A percentile compares a stretch with the other conserved stretches of the same genome.
These are phyloP conservation scores for Lamellibrachia columna DNA, from an alignment of 2,888 invertebrate genomes.

Conservation along the genomic window DNA sequence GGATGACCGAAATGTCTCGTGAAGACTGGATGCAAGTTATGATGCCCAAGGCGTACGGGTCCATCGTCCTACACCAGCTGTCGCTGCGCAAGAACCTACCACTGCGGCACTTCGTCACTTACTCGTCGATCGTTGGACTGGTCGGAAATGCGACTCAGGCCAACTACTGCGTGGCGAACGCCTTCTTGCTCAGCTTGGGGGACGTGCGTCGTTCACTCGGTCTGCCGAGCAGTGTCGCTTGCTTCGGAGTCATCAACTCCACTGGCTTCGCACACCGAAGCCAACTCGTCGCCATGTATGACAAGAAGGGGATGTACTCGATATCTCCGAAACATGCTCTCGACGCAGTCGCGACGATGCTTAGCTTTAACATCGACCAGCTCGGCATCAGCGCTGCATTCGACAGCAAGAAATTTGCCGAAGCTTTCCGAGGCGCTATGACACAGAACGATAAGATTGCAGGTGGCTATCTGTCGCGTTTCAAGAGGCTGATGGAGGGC, in stretches of 20 bases:
- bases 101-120: not conserved
- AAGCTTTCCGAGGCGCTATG: not conserved
- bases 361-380: not conserved
- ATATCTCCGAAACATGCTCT: not conserved
- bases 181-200: not conserved
- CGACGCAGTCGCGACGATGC: not conserved
- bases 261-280: not conserved
- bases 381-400: not conserved
- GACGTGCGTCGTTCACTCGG: not conserved
- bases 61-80: not conserved
- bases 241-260: not conserved
- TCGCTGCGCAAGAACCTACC: not conserved
- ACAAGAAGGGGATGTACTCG: not conserved
- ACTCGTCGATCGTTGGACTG: not conserved
- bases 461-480: not conserved
- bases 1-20: not conserved
- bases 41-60: not conserved
- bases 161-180: slow-evolving; percentile 17
- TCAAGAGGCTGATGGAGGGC: not conserved
- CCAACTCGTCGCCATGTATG: not conserved
- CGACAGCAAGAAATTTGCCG: not conserved
- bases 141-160: not conserved
- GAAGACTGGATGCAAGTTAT: slow-evolving; percentile 6
- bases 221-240: slow-evolving; percentile 13
- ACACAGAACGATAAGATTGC: not conserved